Evolutionary conservation across 2,113 vertebrate genomes (phyloP).

Genomic region (Stictonetta naevosa): DNA sequence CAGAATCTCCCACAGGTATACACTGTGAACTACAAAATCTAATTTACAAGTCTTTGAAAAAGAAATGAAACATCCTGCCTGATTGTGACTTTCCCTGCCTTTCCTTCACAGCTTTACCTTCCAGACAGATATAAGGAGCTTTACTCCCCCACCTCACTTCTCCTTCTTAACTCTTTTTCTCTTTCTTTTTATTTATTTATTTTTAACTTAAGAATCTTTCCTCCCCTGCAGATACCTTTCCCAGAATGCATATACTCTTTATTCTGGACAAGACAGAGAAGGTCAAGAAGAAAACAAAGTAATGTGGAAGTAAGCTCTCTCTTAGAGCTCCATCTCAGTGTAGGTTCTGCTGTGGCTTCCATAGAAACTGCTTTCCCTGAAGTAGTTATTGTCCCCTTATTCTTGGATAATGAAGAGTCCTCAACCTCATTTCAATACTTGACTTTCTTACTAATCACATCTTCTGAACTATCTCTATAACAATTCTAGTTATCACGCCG

Average conservation of each 20-base stretch:
- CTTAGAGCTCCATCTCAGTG: background rate
- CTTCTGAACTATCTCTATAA: background rate
- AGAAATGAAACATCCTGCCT: background rate
- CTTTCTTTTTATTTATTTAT: background rate
- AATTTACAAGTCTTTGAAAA: background rate
- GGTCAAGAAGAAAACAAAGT: background rate
- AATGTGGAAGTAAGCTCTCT: background rate
- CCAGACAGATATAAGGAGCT: background rate
- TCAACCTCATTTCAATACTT: background rate
- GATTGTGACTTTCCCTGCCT: background rate
- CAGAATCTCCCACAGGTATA: background rate
- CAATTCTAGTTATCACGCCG: background rate
- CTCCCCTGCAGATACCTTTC: background rate
- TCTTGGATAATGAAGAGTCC: background rate
- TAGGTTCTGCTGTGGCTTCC: background rate
- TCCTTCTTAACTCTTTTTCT: background rate
- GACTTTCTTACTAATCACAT: background rate
- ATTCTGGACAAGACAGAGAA: background rate
- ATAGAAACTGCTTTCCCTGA: background rate
- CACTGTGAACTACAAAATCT: background rate
- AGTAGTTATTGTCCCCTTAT: background rate
- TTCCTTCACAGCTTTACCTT: background rate
- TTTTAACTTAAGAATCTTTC: background rate
- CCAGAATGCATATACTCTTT: background rate
- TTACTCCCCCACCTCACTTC: fast-evolving